Base-by-base conservation (phyloP, 2,797 vertebrate genomes). In the Gambelia wislizenii region DNA sequence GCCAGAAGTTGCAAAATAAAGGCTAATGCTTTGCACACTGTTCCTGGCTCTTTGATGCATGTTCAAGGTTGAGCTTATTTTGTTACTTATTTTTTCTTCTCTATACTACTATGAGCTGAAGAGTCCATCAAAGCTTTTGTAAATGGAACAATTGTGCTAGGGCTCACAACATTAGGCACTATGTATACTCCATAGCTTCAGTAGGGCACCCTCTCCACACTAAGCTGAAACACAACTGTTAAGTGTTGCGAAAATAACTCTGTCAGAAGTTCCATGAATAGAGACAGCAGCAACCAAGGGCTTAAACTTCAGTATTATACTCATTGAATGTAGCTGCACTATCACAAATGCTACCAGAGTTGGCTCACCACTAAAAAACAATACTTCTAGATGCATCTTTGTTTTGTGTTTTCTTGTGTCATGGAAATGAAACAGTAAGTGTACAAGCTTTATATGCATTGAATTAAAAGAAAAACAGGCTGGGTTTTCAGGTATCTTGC, bases 1-100 rank as follows among this genome's bases (percentile, higher is more conserved):
- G 0, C 95, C 94, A 95, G 93, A 94, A 91, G 94, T 95, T 94
- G 94, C 93, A 93, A 94, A 95, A 92, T 94, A 91, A 91, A 94
- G 88, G 90, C 82, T 95, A 49, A 85, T 61, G 49, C 49, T 88
- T 67, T 76, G 89, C 86, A 93, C 90, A 76, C 89, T 92, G 74
- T 89, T 87, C 90, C 84, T 85, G 83, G 87, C 87, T 94, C 92
- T 95, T 93, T 92, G 93, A 93, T 92, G 92, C 85, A 91, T 86
- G 91, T 91, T 94, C 94, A 90, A 92, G 75, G 78, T 86, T 78
- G 39, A 91, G 91, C 93, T 94, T 95, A 94, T 95, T 96, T 96
- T 92, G 94, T 91, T 93, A 92, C 59, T 83, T 77, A n/a, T 30
- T 33, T 18, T n/a, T 36, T 36, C 84, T 54, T 78, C 74, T 79